Evolutionary conservation across 2,888 invertebrate genomes (phyloP).

Genomic region (Anthophora plumipes): DNA sequence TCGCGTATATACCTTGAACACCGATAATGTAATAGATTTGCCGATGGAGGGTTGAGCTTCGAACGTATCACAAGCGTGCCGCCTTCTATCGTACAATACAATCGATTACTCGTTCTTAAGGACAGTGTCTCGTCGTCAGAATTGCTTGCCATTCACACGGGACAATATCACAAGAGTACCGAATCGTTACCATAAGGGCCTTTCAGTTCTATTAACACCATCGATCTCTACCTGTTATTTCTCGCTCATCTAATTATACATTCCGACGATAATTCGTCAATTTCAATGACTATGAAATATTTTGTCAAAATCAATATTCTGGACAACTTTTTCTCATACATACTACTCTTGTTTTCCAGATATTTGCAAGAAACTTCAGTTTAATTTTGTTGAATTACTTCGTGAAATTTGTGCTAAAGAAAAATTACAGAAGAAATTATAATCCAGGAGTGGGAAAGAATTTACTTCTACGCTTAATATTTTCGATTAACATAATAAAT

Average conservation of each 20-base stretch:
- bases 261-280: too few relatives aligned
- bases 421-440: too few relatives aligned
- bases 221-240: constrained; percentile 15
- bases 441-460: too few relatives aligned
- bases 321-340: too few relatives aligned
- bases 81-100: constrained; percentile 28
- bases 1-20: constrained; percentile 23
- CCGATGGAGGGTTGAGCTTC: constrained; percentile 28
- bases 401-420: too few relatives aligned
- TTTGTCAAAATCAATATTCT: too few relatives aligned
- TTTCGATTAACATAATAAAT: too few relatives aligned
- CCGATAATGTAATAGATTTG: constrained; percentile 51
- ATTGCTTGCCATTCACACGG: constrained; percentile 47
- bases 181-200: constrained; percentile 13
- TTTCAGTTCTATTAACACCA: constrained; percentile 31
- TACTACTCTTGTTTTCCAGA: too few relatives aligned
- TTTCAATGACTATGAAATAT: too few relatives aligned
- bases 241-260: constrained; percentile 27
- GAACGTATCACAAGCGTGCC: constrained; percentile 13
- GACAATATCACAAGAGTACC: constrained; percentile 23
- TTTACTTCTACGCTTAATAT: too few relatives aligned
- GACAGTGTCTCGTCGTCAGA: constrained; percentile 28
- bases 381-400: too few relatives aligned
- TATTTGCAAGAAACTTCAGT: too few relatives aligned
- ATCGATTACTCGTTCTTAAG: constrained; percentile 55